phyloP scores from a whole-genome alignment of 2,888 invertebrate species.

The Ethmia dodecea region DNA sequence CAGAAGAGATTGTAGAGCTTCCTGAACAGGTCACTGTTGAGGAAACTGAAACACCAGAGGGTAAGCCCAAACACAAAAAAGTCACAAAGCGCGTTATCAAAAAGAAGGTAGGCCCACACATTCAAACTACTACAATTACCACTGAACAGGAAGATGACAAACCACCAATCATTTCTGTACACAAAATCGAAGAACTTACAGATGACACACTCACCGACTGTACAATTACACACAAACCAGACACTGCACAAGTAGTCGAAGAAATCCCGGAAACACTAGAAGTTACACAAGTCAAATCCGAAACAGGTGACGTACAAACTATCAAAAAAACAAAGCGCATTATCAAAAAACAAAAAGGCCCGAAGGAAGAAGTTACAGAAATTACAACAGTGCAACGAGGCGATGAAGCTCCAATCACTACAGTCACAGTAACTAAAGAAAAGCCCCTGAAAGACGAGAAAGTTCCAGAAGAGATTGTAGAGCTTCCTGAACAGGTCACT shows the following conservation, averaged over 20 bases:
- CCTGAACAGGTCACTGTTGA: constrained; percentile 25
- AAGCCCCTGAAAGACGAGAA: constrained; percentile 34
- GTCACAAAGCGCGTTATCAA: constrained; percentile 27
- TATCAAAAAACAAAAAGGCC: constrained; percentile 37
- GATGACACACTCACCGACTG: constrained; percentile 29
- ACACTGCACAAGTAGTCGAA: constrained; percentile 32
- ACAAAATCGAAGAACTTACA: constrained; percentile 28
- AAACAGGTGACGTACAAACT: constrained; percentile 22
- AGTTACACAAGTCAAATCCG: constrained; percentile 26
- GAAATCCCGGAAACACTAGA: constrained; percentile 20
- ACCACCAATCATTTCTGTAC: constrained; percentile 33
- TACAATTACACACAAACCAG: constrained; percentile 10
- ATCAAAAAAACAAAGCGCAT: constrained; percentile 33
- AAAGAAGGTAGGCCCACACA: constrained; percentile 27
- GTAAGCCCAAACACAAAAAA: constrained; percentile 36
- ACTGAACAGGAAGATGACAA: constrained; percentile 27
- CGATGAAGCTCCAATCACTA: constrained; percentile 26
- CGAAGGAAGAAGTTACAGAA: constrained; percentile 42
- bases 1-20: constrained; percentile 18
- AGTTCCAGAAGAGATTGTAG: constrained; percentile 17
- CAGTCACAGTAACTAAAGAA: constrained; percentile 23
- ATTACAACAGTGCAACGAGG: constrained; percentile 40
- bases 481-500: constrained; percentile 31
- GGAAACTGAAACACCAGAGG: constrained; percentile 8
- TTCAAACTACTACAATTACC: constrained; percentile 21